Conservation (phyloP, 2,797 vertebrate species). For the Numenius phaeopus region DNA sequence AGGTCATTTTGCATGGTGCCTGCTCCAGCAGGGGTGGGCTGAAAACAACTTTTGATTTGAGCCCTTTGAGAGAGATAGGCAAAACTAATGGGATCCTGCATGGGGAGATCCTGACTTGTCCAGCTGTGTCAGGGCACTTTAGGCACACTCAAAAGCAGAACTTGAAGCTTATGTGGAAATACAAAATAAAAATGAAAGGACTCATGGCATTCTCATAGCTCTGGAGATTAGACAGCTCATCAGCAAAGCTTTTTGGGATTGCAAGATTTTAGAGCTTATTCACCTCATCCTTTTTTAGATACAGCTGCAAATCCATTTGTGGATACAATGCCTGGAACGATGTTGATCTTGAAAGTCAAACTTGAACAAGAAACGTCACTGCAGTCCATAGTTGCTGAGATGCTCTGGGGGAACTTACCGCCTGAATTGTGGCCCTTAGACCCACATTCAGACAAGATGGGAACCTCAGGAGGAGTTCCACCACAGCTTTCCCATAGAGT, state of each 20-base stretch:
- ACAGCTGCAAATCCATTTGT: neutral
- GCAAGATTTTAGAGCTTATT: neutral
- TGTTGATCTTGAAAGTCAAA: neutral
- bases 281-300: neutral
- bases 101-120: neutral
- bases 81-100: neutral
- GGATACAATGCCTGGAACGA: neutral
- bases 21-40: neutral
- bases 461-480: neutral
- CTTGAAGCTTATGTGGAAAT: neutral
- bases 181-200: neutral
- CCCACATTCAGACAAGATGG: neutral
- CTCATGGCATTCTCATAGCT: neutral
- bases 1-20: rapidly evolving
- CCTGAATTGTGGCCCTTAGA: neutral
- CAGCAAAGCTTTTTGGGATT: neutral
- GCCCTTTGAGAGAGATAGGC: neutral
- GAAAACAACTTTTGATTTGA: neutral
- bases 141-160: neutral
- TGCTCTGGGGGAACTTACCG: neutral
- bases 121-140: neutral
- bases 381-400: neutral
- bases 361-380: neutral
- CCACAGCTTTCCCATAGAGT: neutral
- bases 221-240: neutral